These are phyloP conservation scores for Caradrina kadenii DNA, from an alignment of 2,888 invertebrate species.

Conservation along the genomic window DNA sequence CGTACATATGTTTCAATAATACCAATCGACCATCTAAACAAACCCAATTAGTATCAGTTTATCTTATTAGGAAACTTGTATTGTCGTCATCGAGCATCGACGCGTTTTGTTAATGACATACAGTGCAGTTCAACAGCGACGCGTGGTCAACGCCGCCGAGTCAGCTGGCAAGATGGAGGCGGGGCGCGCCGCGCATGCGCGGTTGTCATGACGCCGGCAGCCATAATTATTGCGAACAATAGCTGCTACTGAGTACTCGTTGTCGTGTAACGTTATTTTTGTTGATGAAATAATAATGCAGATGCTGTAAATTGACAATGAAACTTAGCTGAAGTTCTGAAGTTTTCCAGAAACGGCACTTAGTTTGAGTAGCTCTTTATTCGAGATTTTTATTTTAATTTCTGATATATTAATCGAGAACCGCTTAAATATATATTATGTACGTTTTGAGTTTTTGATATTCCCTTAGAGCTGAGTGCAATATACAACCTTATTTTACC, in stretches of 20 bases:
- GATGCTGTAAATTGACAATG: too few relatives aligned
- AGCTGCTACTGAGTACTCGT: constrained; percentile 23
- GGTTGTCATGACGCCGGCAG: constrained; percentile 75
- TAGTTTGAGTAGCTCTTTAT: too few relatives aligned
- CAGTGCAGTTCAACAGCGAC: constrained; percentile 46
- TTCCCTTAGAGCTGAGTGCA: too few relatives aligned
- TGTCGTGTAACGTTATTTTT: constrained; percentile 14
- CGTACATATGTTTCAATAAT: constrained; percentile 25
- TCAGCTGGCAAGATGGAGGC: constrained; percentile 64
- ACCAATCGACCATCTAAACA: constrained; percentile 13
- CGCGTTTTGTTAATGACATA: constrained; percentile 19
- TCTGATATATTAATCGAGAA: too few relatives aligned
- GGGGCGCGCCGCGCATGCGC: constrained; percentile 76
- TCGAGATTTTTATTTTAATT: too few relatives aligned
- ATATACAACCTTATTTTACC: too few relatives aligned
- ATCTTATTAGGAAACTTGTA: constrained; percentile 42
- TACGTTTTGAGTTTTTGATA: too few relatives aligned
- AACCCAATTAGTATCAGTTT: constrained; percentile 44
- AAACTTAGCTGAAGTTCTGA: too few relatives aligned
- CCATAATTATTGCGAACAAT: constrained; percentile 56
- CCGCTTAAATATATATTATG: too few relatives aligned
- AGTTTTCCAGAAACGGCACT: too few relatives aligned
- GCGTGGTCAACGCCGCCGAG: constrained; percentile 58
- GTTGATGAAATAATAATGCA: too few relatives aligned
- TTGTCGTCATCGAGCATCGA: constrained; percentile 20